A percentile compares a stretch with the other conserved stretches of the same genome.
phyloP scores from a whole-genome alignment of 2,113 vertebrate genomes.

The Patagioenas fasciata region DNA sequence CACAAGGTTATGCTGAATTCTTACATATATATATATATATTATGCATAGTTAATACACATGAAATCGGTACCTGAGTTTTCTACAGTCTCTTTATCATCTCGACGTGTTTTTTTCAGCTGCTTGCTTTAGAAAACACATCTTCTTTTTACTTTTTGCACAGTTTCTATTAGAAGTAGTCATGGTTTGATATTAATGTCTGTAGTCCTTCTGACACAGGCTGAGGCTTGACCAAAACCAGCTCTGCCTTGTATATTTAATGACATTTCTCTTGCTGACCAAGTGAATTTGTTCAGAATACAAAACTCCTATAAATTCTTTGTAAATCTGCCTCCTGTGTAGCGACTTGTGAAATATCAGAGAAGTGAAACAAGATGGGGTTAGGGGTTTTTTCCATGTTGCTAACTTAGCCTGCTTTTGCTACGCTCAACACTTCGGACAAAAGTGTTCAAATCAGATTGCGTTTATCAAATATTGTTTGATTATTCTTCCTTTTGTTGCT shows the following conservation, averaged over 20 bases:
- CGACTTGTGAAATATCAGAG: slow-evolving; percentile 15
- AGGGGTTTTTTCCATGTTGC: neutral
- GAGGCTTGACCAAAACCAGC: slow-evolving; percentile 30
- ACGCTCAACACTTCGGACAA: neutral
- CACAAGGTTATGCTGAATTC: slow-evolving; percentile 11
- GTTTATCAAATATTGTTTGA: neutral
- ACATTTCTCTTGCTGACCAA: slow-evolving; percentile 52
- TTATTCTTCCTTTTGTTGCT: neutral
- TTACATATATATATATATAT: neutral
- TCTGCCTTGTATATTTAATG: slow-evolving; percentile 41
- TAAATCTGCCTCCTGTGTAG: neutral
- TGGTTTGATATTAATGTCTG: slow-evolving; percentile 53
- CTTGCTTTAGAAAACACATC: slow-evolving; percentile 37
- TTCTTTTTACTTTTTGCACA: slow-evolving; percentile 26
- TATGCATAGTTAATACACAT: slow-evolving; percentile 21
- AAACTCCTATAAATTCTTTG: neutral
- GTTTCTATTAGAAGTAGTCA: slow-evolving; percentile 53
- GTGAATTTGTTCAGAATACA: slow-evolving; percentile 58
- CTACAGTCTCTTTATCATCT: slow-evolving; percentile 27
- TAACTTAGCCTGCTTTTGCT: neutral
- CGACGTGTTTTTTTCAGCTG: neutral
- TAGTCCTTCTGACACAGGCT: slow-evolving; percentile 43
- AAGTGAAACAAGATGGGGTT: neutral
- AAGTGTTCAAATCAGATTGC: neutral
- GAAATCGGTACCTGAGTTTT: slow-evolving; percentile 51